Percentiles rank a stretch among this genome's conserved stretches.
These are phyloP conservation scores for Pachyramphus minor DNA, from an alignment of 2,113 vertebrate genomes.

Conservation along the genomic window DNA sequence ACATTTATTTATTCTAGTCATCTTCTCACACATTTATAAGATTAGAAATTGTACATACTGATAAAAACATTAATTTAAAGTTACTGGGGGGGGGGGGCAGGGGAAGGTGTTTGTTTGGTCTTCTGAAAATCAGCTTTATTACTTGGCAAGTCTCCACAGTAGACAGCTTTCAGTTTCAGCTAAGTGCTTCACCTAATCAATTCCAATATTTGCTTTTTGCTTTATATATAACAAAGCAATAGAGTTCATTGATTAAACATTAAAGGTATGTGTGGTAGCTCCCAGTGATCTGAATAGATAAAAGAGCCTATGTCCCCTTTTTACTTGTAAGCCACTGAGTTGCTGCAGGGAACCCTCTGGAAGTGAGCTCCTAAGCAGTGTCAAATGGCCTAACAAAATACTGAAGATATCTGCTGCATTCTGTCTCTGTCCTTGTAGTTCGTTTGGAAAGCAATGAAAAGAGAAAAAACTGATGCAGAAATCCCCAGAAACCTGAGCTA, in stretches of 20 bases:
- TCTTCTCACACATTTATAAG: not conserved
- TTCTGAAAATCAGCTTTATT: not conserved
- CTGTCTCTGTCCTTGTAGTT: not conserved
- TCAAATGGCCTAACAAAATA: not conserved
- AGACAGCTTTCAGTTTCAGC: not conserved
- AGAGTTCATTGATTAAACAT: not conserved
- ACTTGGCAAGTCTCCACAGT: not conserved
- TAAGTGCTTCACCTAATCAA: not conserved
- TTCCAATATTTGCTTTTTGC: not conserved
- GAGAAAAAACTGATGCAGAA: not conserved
- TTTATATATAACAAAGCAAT: not conserved
- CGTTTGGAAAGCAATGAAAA: not conserved
- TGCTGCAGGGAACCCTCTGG: not conserved
- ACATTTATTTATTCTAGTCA: not conserved
- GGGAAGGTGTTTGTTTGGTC: not conserved
- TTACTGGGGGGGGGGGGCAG: too few relatives aligned
- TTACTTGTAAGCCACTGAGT: not conserved
- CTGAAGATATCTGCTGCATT: not conserved
- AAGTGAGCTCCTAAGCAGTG: not conserved
- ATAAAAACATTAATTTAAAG: not conserved
- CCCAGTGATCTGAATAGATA: not conserved
- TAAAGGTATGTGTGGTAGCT: not conserved
- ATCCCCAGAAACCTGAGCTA: not conserved
- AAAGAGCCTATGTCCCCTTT: not conserved
- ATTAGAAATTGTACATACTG: not conserved